phyloP scores from a whole-genome alignment of 2,113 vertebrate genomes.

The Ciconia stormi region DNA sequence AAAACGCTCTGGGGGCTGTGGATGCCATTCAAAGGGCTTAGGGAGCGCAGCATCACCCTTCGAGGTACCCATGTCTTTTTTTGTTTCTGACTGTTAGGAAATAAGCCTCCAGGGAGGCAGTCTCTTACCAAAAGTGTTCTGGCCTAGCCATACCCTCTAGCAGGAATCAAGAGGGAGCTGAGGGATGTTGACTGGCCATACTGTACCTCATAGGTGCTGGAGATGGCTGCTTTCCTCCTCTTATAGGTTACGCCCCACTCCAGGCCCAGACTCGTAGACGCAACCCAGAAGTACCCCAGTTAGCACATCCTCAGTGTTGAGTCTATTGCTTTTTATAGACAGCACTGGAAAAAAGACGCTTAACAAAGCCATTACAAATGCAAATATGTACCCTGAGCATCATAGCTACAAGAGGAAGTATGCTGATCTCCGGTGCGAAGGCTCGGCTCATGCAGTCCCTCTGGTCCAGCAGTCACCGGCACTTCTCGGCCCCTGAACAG shows the following conservation, averaged over 20 bases:
- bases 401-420: not conserved
- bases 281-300: not conserved
- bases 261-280: not conserved
- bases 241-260: not conserved
- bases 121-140: not conserved
- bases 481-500: not conserved
- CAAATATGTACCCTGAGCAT: accelerated
- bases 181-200: not conserved
- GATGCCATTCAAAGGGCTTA: not conserved
- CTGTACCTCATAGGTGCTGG: not conserved
- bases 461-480: not conserved
- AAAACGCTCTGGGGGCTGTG: not conserved
- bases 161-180: not conserved
- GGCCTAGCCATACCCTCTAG: not conserved
- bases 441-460: not conserved
- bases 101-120: not conserved
- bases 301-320: not conserved
- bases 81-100: not conserved
- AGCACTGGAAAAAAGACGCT: not conserved
- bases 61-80: not conserved
- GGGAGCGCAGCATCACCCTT: accelerated
- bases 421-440: accelerated
- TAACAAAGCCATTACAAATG: not conserved
- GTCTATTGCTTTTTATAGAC: not conserved
- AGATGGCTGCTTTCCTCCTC: not conserved